phyloP scores from a whole-genome alignment of 2,888 invertebrate genomes.

The Alitta virens region DNA sequence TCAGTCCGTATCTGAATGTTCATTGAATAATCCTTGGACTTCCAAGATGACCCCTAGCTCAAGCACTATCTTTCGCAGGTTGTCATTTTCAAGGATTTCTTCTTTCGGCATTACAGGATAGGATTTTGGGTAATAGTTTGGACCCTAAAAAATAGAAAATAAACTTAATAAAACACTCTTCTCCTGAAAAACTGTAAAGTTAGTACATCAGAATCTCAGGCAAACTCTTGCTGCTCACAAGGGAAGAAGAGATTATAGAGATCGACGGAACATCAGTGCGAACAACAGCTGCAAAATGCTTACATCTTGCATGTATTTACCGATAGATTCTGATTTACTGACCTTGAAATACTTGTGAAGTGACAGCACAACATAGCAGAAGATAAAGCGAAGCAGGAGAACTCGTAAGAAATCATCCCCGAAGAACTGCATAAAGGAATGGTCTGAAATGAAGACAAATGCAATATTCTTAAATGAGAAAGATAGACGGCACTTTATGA shows the following conservation, averaged over 20 bases:
- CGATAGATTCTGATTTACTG: too few relatives aligned
- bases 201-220: too few relatives aligned
- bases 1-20: conserved; percentile 48
- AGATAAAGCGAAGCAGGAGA: conserved; percentile 83
- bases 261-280: too few relatives aligned
- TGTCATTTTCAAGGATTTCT: conserved; percentile 81
- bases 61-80: conserved; percentile 68
- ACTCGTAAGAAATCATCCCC: conserved; percentile 92
- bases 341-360: conserved; percentile 77
- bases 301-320: too few relatives aligned
- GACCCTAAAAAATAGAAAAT: conserved; percentile 62
- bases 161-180: too few relatives aligned
- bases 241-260: too few relatives aligned
- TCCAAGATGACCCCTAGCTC: conserved; percentile 82
- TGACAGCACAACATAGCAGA: conserved; percentile 86
- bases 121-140: conserved; percentile 81
- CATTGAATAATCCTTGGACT: conserved; percentile 72
- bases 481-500: too few relatives aligned
- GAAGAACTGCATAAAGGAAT: conserved; percentile 74
- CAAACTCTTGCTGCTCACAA: too few relatives aligned
- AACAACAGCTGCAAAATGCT: too few relatives aligned
- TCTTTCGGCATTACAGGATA: conserved; percentile 83
- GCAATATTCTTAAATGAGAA: too few relatives aligned
- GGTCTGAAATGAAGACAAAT: conserved; percentile 50
- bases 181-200: too few relatives aligned